Conservation (phyloP, 2,888 invertebrate species). For the Hymenopus coronatus region DNA sequence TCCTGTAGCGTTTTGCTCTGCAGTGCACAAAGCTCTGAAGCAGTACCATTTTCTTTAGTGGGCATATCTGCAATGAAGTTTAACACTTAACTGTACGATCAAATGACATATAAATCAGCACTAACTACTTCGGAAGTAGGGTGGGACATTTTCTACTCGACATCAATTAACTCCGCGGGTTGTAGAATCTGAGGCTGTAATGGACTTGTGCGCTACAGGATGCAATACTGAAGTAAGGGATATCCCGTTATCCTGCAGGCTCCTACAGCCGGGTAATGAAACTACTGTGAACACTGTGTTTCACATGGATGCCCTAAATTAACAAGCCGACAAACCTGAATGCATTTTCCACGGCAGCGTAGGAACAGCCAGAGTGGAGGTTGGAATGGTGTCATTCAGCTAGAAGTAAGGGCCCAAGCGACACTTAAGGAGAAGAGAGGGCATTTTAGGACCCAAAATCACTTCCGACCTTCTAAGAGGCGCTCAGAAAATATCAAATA, state of each 20-base stretch:
- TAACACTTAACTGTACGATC: too few species aligned
- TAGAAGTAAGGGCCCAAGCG: not conserved
- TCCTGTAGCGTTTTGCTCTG: too few species aligned
- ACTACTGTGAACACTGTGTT: not conserved
- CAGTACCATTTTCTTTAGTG: too few species aligned
- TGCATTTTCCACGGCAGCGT: not conserved
- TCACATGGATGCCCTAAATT: not conserved
- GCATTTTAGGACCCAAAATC: not conserved
- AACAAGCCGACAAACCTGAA: not conserved
- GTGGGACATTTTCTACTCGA: too few species aligned
- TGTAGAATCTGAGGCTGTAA: not conserved
- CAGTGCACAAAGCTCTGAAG: too few species aligned
- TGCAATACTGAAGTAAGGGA: not conserved
- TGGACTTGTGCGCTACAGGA: not conserved
- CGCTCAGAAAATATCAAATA: not conserved
- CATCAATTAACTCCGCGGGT: not conserved
- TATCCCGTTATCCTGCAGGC: not conserved
- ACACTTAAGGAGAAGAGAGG: not conserved
- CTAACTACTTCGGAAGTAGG: too few species aligned
- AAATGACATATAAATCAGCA: too few species aligned
- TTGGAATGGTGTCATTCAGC: not conserved
- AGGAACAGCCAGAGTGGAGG: not conserved
- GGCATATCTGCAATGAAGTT: too few species aligned
- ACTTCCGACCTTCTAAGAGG: not conserved
- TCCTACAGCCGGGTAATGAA: not conserved